Evolutionary conservation across 2,113 vertebrate genomes (phyloP).

Genomic region (Semnornis frantzii): DNA sequence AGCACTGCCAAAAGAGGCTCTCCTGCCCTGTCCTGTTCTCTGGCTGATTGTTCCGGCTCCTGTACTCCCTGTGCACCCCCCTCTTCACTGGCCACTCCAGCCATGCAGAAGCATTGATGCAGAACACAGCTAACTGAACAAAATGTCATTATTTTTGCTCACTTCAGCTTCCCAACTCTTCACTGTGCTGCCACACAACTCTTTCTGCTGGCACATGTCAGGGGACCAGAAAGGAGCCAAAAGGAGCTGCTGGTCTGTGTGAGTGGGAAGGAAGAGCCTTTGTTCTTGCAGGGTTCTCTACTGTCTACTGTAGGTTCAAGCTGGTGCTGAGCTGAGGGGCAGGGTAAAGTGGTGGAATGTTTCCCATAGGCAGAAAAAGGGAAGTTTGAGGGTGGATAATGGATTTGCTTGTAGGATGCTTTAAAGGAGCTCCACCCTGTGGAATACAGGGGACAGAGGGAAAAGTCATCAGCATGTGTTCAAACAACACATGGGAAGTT

Average conservation of each 20-base stretch:
- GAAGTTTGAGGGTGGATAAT: not conserved
- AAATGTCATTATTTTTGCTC: constrained; percentile 34
- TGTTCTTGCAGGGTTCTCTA: not conserved
- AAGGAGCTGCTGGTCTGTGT: not conserved
- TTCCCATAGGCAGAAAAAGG: not conserved
- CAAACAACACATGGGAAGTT: not conserved
- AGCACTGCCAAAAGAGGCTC: not conserved
- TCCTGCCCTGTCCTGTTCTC: not conserved
- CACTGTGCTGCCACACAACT: not conserved
- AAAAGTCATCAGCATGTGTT: not conserved
- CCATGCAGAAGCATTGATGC: not conserved
- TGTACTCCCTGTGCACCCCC: not conserved
- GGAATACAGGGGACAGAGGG: not conserved
- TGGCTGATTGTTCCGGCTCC: not conserved
- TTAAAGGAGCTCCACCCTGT: constrained; percentile 30
- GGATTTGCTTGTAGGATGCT: not conserved
- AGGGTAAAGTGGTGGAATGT: not conserved
- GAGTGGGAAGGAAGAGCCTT: not conserved
- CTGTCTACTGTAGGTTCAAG: not conserved
- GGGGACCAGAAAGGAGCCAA: not conserved
- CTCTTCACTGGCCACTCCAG: not conserved
- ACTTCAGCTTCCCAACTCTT: not conserved
- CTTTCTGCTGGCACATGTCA: not conserved
- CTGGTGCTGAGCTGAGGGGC: not conserved
- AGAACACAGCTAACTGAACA: constrained; percentile 3